Conservation (phyloP, 1,140 invertebrate genomes). For the Colletes latitarsis region DNA sequence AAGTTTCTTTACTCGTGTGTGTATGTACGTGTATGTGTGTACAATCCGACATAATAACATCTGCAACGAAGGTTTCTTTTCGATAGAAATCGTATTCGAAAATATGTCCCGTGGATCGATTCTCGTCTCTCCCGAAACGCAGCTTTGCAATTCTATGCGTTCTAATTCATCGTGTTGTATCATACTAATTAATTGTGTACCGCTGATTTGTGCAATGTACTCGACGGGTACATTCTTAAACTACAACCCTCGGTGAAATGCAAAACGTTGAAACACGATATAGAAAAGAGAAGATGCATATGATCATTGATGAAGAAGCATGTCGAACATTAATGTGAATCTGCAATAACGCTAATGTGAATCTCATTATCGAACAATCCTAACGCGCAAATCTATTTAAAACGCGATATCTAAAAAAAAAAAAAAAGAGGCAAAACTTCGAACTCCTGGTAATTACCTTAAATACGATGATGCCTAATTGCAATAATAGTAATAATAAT, state of each 20-base stretch:
- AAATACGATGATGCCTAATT: conserved; percentile 33
- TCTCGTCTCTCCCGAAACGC: not conserved
- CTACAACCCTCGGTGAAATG: conserved; percentile 38
- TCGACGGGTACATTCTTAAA: conserved; percentile 25
- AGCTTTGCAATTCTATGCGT: not conserved
- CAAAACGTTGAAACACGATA: conserved; percentile 18
- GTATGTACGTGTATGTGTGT: conserved; percentile 1
- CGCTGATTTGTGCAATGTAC: conserved; percentile 54
- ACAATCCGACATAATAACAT: conserved; percentile 19
- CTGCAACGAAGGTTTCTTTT: not conserved
- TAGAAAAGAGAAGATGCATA: conserved; percentile 1
- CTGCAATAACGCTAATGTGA: not conserved
- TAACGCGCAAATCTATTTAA: not conserved
- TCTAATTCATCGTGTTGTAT: not conserved
- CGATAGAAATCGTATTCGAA: not conserved
- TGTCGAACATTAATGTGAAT: not conserved
- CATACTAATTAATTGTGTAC: conserved; percentile 1
- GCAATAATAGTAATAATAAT: conserved; percentile 23
- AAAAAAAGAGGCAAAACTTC: not conserved
- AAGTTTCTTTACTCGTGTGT: not conserved
- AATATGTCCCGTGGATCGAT: no score
- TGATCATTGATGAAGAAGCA: not conserved
- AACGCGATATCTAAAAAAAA: conserved; percentile 1
- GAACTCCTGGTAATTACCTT: conserved; percentile 27
- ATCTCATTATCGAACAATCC: not conserved